Percentiles rank a stretch among this genome's conserved stretches.
Conservation (phyloP, 1,140 invertebrate species). For the Drosophila insularis region DNA sequence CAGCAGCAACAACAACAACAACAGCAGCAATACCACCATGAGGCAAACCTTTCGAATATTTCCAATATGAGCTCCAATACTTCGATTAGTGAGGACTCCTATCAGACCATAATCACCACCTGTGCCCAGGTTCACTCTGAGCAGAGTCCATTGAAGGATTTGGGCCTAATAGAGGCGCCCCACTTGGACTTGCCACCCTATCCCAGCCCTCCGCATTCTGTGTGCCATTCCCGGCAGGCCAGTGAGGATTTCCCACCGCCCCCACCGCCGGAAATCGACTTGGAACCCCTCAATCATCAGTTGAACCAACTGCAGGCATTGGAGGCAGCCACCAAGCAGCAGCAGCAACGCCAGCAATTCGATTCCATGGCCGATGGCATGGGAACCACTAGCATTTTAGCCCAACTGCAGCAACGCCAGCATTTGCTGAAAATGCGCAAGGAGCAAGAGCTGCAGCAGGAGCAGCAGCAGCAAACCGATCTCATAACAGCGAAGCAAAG, state of each 20-base stretch:
- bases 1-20: conserved; percentile 68
- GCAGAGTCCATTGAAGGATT: conserved; percentile 86
- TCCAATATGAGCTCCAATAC: conserved; percentile 87
- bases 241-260: conserved; percentile 95
- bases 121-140: conserved; percentile 91
- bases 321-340: conserved; percentile 76
- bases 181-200: conserved; percentile 89
- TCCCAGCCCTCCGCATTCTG: conserved; percentile 89
- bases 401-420: conserved; percentile 87
- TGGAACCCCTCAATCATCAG: conserved; percentile 85
- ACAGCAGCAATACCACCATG: conserved; percentile 75
- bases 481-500: conserved; percentile 84
- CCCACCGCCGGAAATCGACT: conserved; percentile 90
- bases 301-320: conserved; percentile 83
- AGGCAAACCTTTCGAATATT: conserved; percentile 77
- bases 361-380: conserved; percentile 52
- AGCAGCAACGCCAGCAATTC: conserved; percentile 68
- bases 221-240: conserved; percentile 90
- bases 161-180: conserved; percentile 56
- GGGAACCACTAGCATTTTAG: conserved; percentile 85
- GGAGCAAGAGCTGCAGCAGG: conserved; percentile 89
- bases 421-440: conserved; percentile 86
- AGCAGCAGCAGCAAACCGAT: conserved; percentile 88
- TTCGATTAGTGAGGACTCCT: conserved; percentile 90
- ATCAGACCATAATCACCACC: conserved; percentile 90